Evolutionary conservation across 2,888 invertebrate genomes (phyloP).

Genomic region (Dasypolia templi): DNA sequence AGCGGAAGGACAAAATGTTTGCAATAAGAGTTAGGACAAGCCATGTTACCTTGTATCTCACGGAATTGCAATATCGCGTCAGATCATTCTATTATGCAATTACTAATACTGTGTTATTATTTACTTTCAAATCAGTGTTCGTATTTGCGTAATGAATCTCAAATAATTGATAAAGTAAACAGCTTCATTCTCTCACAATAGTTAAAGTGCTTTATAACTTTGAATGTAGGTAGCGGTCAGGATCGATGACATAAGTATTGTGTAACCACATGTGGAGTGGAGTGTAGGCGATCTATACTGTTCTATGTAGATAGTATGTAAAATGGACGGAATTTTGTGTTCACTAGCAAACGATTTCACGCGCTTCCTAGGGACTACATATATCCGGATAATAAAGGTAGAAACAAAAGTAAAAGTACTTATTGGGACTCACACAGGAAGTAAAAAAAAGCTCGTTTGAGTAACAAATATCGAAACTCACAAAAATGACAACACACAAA

Average conservation of each 20-base stretch:
- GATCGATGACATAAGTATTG: conserved; percentile 61
- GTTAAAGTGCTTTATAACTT: conserved; percentile 33
- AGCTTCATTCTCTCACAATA: conserved; percentile 24
- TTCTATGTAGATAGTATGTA: conserved; percentile 19
- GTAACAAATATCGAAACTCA: not conserved
- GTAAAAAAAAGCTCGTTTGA: not conserved
- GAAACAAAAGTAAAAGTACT: not conserved
- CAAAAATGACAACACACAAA: not conserved
- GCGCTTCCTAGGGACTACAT: not conserved
- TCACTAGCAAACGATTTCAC: not conserved
- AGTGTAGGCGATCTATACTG: conserved; percentile 36
- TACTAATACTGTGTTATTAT: conserved; percentile 24
- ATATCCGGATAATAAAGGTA: not conserved
- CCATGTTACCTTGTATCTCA: not conserved
- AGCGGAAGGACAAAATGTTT: conserved; percentile 3
- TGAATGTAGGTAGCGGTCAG: conserved; percentile 51
- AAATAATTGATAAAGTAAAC: conserved; percentile 52
- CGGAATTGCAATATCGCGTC: not conserved
- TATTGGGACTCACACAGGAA: not conserved
- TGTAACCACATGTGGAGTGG: conserved; percentile 48
- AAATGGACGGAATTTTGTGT: conserved; percentile 1
- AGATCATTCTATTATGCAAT: conserved; percentile 23
- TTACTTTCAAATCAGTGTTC: conserved; percentile 35
- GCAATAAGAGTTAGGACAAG: conserved; percentile 2
- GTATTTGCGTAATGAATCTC: conserved; percentile 35